phyloP scores from a whole-genome alignment of 2,888 invertebrate species.

The Dynastes maya region DNA sequence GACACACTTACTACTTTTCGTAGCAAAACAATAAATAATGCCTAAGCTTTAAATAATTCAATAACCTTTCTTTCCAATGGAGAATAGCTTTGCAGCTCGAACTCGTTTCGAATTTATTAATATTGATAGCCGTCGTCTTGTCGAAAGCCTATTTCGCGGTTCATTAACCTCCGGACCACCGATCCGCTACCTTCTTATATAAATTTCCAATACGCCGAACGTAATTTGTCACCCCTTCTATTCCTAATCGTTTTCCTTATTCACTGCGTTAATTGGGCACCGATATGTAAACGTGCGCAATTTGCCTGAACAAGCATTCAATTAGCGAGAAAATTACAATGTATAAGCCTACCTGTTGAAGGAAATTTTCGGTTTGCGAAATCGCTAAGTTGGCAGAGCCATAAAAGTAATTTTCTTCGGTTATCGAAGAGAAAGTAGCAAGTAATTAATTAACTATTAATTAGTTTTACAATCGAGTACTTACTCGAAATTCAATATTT shows the following conservation, averaged over 20 bases:
- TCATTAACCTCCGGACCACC: constrained; percentile 30
- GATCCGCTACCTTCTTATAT: constrained; percentile 19
- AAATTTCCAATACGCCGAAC: constrained; percentile 28
- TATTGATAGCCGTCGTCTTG: constrained; percentile 11
- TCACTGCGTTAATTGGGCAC: constrained; percentile 20
- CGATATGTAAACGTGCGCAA: constrained; percentile 16
- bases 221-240: constrained; percentile 38
- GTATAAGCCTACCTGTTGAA: too few species aligned
- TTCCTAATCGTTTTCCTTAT: constrained; percentile 29
- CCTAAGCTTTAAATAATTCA: background rate
- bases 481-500: too few species aligned
- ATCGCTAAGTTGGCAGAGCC: too few species aligned
- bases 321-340: constrained; percentile 31
- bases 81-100: background rate
- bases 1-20: too few species aligned
- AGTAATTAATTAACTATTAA: too few species aligned
- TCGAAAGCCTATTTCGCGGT: constrained; percentile 17
- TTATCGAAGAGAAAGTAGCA: too few species aligned
- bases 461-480: too few species aligned
- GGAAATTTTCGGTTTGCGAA: too few species aligned
- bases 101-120: constrained; percentile 1
- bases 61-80: background rate
- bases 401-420: too few species aligned
- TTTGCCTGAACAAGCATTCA: constrained; percentile 23
- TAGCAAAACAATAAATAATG: too few species aligned